A percentile compares a stretch with the other conserved stretches of the same genome.
Conservation (phyloP, 2,888 invertebrate species). For the Melipona beecheii region DNA sequence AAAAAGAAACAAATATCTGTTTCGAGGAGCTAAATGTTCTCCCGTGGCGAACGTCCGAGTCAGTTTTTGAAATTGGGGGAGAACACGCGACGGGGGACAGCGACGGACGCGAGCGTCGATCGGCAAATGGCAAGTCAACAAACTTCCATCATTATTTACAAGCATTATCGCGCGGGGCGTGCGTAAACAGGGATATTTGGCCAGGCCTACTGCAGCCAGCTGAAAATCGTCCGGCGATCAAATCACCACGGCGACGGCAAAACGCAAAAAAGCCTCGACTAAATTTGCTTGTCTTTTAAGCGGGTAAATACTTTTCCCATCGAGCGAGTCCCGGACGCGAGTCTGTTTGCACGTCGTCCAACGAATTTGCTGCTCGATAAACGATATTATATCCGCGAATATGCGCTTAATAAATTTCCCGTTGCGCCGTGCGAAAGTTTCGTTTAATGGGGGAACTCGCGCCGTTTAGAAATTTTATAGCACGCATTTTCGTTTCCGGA, state of each 20-base stretch:
- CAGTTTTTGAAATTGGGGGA: conserved; percentile 26
- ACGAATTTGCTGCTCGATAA: conserved; percentile 4
- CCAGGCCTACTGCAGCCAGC: conserved; percentile 20
- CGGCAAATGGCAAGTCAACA: conserved; percentile 62
- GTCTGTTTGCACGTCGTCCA: conserved; percentile 26
- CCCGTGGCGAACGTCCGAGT: background rate
- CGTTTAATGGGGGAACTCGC: too few relatives aligned
- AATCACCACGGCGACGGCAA: conserved; percentile 38
- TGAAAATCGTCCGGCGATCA: conserved; percentile 54
- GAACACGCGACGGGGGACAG: conserved; percentile 2
- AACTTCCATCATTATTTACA: conserved; percentile 64
- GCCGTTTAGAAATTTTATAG: background rate
- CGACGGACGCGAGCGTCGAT: conserved; percentile 44
- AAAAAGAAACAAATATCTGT: background rate
- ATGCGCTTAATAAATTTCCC: background rate
- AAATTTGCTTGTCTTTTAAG: conserved; percentile 52
- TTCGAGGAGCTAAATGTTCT: background rate
- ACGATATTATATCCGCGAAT: conserved; percentile 27
- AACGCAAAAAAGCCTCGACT: conserved; percentile 51
- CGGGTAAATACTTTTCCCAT: conserved; percentile 52
- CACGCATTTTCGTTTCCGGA: background rate
- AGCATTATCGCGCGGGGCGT: conserved; percentile 60
- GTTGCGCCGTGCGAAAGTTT: background rate
- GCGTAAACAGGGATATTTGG: conserved; percentile 62
- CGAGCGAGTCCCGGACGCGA: background rate